Conservation (phyloP, 2,113 vertebrate species). For the Gobio gobio region DNA sequence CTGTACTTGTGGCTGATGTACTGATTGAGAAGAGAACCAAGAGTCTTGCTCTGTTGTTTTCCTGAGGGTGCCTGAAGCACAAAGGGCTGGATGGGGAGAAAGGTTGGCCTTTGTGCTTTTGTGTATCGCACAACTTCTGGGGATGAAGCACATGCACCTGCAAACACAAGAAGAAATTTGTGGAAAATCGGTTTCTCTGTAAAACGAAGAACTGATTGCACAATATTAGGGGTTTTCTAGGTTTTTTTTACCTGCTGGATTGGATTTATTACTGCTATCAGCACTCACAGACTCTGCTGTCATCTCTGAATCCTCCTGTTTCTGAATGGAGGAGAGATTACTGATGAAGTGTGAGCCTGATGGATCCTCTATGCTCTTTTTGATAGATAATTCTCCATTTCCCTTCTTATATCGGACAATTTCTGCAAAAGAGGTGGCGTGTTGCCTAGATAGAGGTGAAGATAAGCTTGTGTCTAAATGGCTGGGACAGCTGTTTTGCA, state of each 20-base stretch:
- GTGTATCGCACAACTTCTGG: conserved; percentile 82
- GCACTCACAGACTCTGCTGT: not conserved
- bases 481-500: conserved; percentile 70
- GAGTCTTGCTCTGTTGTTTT: conserved; percentile 75
- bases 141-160: conserved; percentile 77
- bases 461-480: conserved; percentile 75
- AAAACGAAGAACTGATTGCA: not conserved
- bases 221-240: not conserved
- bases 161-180: not conserved
- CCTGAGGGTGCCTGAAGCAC: conserved; percentile 86
- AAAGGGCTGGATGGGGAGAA: conserved; percentile 94
- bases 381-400: conserved; percentile 67
- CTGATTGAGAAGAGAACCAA: conserved; percentile 86
- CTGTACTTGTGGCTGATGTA: conserved; percentile 84
- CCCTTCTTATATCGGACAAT: conserved; percentile 78
- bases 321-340: conserved; percentile 71
- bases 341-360: conserved; percentile 60
- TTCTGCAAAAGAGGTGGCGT: conserved; percentile 83
- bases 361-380: conserved; percentile 75
- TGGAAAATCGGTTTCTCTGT: not conserved
- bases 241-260: conserved; percentile 36
- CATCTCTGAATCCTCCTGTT: conserved; percentile 46
- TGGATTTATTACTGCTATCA: not conserved
- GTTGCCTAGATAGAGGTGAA: conserved; percentile 68
- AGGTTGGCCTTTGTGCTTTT: conserved; percentile 93